Base-by-base conservation (phyloP, 2,888 invertebrate species). In the Amiota communis region DNA sequence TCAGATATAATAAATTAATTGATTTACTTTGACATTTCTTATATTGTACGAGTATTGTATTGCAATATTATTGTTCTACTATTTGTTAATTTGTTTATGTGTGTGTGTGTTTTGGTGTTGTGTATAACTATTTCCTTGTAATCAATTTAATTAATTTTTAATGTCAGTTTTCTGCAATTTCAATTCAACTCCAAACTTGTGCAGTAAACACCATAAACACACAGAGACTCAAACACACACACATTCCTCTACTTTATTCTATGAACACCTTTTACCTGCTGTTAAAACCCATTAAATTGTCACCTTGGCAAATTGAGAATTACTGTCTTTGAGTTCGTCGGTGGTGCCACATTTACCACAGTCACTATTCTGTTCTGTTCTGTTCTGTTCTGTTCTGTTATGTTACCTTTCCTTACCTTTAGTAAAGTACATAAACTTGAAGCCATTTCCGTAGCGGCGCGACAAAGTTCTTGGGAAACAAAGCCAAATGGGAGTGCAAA, bases 81-180 rank as follows among this genome's bases (percentile, higher is more conserved):
- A 53, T 51, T 65, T 65, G 17, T 48, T 11, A n/a, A 10, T 12
- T 13, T 59, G 17, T 17, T 15, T 17, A n/a, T 59, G 20, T 59
- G 15, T 65, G 48, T 2, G n/a, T n/a, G 8, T 64, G 11, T 64
- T n/a, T n/a, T n/a, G n/a, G n/a, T 46, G 47, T 11, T 65, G 8
- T 81, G 78, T 74, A 73, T 75, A 76, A 65, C 79, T 75, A 76
- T 76, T 68, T 73, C 74, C 72, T 82, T 84, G 83, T 87, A 86
- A 87, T 87, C 85, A 85, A 85, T 87, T 86, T 84, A 87, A 87
- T 87, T 87, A 87, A 87, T 85, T 87, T 87, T 87, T 87, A 87
- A 87, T 87, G 85, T 81, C 84, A 79, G 8, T 81, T 87, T 87
- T 79, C 79, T 85, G 82, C 86, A 84, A 85, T 86, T 87, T 85